Conservation (phyloP, 1,140 invertebrate species). For the Drosophila pachea region DNA sequence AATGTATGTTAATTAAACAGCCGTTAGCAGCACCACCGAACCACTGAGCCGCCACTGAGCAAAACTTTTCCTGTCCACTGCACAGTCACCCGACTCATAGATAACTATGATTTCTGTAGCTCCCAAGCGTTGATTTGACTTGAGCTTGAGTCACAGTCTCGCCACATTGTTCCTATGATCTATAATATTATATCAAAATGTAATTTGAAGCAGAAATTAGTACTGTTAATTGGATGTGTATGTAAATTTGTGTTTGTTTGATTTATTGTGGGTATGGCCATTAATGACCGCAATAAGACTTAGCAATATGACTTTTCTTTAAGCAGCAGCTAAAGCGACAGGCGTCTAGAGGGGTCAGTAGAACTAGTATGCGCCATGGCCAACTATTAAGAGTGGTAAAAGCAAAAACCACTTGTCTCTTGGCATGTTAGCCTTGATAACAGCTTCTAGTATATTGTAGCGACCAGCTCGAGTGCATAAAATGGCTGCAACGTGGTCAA, state of each 20-base stretch:
- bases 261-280: conserved; percentile 18
- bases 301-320: conserved; percentile 45
- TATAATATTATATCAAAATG: no score
- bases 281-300: conserved; percentile 34
- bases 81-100: background rate
- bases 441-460: conserved; percentile 32
- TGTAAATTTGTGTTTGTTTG: conserved; percentile 27
- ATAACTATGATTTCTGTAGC: conserved; percentile 16
- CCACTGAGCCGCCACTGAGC: background rate
- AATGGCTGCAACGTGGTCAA: conserved; percentile 53
- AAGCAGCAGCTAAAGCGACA: conserved; percentile 15
- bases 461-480: conserved; percentile 57
- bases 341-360: conserved; percentile 27
- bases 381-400: conserved; percentile 52
- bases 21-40: conserved; percentile 22
- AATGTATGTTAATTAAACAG: conserved; percentile 45
- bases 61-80: background rate
- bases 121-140: no score
- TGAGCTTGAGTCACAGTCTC: no score
- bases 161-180: no score
- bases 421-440: conserved; percentile 66
- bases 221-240: conserved; percentile 9
- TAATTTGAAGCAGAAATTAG: conserved; percentile 7
- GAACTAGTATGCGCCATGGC: conserved; percentile 39
- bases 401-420: conserved; percentile 48